Evolutionary conservation across 2,888 invertebrate species (phyloP).

Genomic region (Melieria picta): DNA sequence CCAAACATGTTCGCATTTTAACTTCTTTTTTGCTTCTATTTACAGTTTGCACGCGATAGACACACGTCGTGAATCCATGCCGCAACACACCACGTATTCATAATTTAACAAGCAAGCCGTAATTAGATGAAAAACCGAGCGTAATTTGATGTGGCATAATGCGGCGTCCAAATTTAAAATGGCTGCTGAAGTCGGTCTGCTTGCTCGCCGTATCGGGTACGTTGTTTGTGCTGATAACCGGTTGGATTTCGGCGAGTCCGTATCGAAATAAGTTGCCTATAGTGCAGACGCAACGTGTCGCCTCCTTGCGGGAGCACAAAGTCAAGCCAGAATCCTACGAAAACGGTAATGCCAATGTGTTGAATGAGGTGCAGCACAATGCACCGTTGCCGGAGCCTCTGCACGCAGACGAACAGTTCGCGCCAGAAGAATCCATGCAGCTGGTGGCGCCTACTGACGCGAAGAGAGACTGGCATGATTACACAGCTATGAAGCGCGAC

Average conservation of each 20-base stretch:
- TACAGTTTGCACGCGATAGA: too few species aligned
- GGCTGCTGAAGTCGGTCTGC: slow-evolving; percentile 56
- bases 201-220: slow-evolving; percentile 54
- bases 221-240: slow-evolving; percentile 58
- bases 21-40: too few species aligned
- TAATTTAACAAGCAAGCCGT: too few species aligned
- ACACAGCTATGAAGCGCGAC: slow-evolving; percentile 74
- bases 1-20: too few species aligned
- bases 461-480: slow-evolving; percentile 87
- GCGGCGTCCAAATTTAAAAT: slow-evolving; percentile 62
- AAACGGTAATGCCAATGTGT: neutral
- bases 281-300: slow-evolving; percentile 38
- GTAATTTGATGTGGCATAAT: slow-evolving; percentile 41
- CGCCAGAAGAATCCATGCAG: slow-evolving; percentile 24
- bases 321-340: slow-evolving; percentile 28
- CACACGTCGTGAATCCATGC: too few species aligned
- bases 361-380: slow-evolving; percentile 16
- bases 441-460: slow-evolving; percentile 37
- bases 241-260: slow-evolving; percentile 59
- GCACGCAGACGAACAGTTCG: neutral
- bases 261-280: slow-evolving; percentile 52
- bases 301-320: slow-evolving; percentile 17
- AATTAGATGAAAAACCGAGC: too few species aligned
- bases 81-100: too few species aligned
- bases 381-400: slow-evolving; percentile 19